Evolutionary conservation across 2,888 invertebrate species (phyloP).

Genomic region (Apotomis turbidana): DNA sequence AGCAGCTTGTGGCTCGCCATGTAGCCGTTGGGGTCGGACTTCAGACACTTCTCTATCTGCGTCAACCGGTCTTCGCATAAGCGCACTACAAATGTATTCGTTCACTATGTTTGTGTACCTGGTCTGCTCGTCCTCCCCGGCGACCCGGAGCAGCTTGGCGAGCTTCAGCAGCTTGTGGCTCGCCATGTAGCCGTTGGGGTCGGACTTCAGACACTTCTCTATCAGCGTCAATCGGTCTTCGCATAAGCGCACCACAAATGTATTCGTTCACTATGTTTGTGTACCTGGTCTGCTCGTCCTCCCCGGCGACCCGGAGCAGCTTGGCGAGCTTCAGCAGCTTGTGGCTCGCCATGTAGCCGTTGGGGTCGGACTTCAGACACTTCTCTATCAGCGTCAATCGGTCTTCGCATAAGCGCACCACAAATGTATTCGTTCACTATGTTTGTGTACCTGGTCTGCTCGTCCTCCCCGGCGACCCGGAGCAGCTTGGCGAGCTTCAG

Average conservation of each 20-base stretch:
- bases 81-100: conserved; percentile 77
- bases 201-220: conserved; percentile 84
- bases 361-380: conserved; percentile 82
- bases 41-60: conserved; percentile 86
- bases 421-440: conserved; percentile 35
- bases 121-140: conserved; percentile 76
- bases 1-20: conserved; percentile 86
- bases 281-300: conserved; percentile 75
- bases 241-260: conserved; percentile 82
- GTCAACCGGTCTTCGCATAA: conserved; percentile 84
- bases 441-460: conserved; percentile 59
- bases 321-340: conserved; percentile 86
- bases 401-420: conserved; percentile 85
- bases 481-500: conserved; percentile 86
- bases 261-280: not conserved
- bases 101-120: conserved; percentile 53
- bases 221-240: conserved; percentile 85
- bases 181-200: conserved; percentile 84
- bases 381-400: conserved; percentile 85
- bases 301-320: conserved; percentile 83
- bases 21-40: conserved; percentile 82
- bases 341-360: conserved; percentile 85
- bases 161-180: conserved; percentile 86
- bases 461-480: conserved; percentile 82
- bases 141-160: conserved; percentile 85